Percentiles rank a stretch among this genome's conserved stretches.
phyloP scores from a whole-genome alignment of 1,140 invertebrate genomes.

The Matsumurasca onukii region DNA sequence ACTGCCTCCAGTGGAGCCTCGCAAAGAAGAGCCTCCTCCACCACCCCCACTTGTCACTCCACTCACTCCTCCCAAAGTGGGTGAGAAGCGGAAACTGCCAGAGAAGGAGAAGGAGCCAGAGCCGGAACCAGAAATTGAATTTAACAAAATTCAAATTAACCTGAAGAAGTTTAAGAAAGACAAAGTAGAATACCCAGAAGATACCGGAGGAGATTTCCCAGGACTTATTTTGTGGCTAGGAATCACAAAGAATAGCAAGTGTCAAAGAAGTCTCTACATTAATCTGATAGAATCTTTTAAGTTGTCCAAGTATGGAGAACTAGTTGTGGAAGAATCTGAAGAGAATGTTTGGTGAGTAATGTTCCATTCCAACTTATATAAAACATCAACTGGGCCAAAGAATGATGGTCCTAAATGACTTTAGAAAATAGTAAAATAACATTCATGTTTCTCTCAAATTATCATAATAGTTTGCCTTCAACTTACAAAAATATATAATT shows the following conservation, averaged over 20 bases:
- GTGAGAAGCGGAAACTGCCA: conserved; percentile 2
- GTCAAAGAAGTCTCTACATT: background rate
- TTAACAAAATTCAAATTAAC: conserved; percentile 4
- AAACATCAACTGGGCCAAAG: too few relatives aligned
- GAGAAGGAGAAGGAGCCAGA: background rate
- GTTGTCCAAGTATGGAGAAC: conserved; percentile 12
- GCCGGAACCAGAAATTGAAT: background rate
- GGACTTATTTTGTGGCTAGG: conserved; percentile 8
- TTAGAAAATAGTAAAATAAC: too few relatives aligned
- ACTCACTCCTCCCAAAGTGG: background rate
- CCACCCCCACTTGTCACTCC: too few relatives aligned
- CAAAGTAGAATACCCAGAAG: conserved; percentile 18
- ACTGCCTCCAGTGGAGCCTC: too few relatives aligned
- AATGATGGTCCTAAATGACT: too few relatives aligned
- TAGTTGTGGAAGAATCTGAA: conserved; percentile 4
- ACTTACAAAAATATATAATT: too few relatives aligned
- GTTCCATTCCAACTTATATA: too few relatives aligned
- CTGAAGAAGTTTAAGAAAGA: conserved; percentile 20
- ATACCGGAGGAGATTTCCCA: conserved; percentile 14
- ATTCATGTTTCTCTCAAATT: too few relatives aligned
- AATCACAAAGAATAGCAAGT: background rate
- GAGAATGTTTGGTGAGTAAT: conserved; percentile 16
- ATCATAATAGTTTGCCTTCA: too few relatives aligned
- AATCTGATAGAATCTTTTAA: conserved; percentile 13
- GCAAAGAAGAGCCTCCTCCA: too few relatives aligned